phyloP scores from a whole-genome alignment of 2,888 invertebrate species.

The Lucinisca nassula region DNA sequence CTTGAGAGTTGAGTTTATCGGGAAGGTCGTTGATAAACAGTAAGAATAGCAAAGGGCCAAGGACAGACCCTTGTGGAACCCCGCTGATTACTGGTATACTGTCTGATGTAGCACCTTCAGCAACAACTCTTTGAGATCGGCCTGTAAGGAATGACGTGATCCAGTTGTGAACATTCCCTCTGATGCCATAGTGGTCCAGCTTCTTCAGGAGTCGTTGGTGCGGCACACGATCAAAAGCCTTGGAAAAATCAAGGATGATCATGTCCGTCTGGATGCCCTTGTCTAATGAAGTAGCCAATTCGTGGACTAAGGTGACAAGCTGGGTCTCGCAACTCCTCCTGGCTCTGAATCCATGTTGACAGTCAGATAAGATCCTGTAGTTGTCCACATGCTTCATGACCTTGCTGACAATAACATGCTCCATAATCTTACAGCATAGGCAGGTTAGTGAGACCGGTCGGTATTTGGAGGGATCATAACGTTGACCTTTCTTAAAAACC shows the following conservation, averaged over 20 bases:
- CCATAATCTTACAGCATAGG: neutral
- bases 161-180: neutral
- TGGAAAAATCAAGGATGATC: neutral
- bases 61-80: neutral
- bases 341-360: too few relatives aligned
- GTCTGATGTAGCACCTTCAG: neutral
- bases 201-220: neutral
- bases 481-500: slow-evolving; percentile 14
- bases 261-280: neutral
- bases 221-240: neutral
- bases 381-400: neutral
- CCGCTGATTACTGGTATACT: neutral
- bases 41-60: too few relatives aligned
- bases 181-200: neutral
- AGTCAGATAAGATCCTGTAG: neutral
- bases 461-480: neutral
- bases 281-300: neutral
- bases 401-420: neutral
- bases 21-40: too few relatives aligned
- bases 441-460: neutral
- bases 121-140: neutral
- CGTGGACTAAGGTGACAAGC: neutral
- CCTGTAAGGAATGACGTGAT: too few relatives aligned
- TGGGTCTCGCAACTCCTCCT: too few relatives aligned
- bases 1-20: too few relatives aligned